Conservation (phyloP, 1,140 invertebrate genomes). For the Pantala flavescens region DNA sequence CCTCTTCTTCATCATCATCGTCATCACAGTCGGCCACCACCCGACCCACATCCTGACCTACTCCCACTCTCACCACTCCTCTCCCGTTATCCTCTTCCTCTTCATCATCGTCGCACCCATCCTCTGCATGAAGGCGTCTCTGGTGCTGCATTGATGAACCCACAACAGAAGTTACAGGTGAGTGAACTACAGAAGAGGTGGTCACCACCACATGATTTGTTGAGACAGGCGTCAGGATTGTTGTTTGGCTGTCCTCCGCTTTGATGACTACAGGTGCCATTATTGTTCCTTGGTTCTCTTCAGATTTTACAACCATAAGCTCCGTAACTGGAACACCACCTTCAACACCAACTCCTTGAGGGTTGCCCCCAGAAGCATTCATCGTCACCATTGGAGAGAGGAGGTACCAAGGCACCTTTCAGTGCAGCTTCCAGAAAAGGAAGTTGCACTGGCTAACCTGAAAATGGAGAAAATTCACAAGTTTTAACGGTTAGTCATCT, state of each 20-base stretch:
- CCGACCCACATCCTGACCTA: background rate
- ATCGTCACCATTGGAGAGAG: slow-evolving; percentile 33
- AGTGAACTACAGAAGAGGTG: slow-evolving; percentile 28
- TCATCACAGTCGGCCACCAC: slow-evolving; percentile 23
- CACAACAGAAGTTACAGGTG: background rate
- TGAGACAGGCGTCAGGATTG: slow-evolving; percentile 16
- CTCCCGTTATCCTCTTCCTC: background rate
- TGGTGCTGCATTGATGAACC: background rate
- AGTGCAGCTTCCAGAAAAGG: background rate
- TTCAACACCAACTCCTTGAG: slow-evolving; percentile 26
- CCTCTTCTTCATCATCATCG: slow-evolving; percentile 27
- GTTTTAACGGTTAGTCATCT: too few relatives aligned
- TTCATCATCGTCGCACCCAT: background rate
- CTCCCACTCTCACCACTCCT: background rate
- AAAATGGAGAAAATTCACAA: too few relatives aligned
- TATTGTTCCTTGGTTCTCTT: background rate
- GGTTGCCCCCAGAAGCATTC: slow-evolving; percentile 47
- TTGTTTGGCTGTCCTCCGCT: background rate
- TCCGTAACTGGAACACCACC: background rate
- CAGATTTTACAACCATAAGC: background rate
- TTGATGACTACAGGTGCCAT: background rate
- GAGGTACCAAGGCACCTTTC: slow-evolving; percentile 6
- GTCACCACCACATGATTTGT: slow-evolving; percentile 18
- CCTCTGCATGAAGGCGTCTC: background rate
- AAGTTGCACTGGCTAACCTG: background rate